These are phyloP conservation scores for Macropodus opercularis DNA, from an alignment of 2,797 vertebrate species.

Conservation along the genomic window DNA sequence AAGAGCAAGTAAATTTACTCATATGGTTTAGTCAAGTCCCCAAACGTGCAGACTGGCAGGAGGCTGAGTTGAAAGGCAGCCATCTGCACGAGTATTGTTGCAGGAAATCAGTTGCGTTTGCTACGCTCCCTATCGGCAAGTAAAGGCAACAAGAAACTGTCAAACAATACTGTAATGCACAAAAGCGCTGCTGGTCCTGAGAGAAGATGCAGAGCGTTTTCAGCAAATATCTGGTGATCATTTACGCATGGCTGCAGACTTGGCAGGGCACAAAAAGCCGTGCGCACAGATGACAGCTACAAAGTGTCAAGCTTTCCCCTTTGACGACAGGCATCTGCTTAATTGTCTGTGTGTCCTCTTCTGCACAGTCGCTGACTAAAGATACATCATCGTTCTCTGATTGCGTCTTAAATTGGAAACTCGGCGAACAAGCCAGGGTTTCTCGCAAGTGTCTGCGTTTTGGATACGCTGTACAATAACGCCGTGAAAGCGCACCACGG, in stretches of 20 bases:
- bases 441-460: slow-evolving; percentile 21
- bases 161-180: slow-evolving; percentile 39
- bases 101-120: slow-evolving; percentile 64
- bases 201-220: slow-evolving; percentile 42
- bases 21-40: slow-evolving; percentile 35
- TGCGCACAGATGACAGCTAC: slow-evolving; percentile 33
- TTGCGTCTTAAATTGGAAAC: slow-evolving; percentile 30
- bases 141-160: slow-evolving; percentile 52
- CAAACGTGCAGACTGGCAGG: slow-evolving; percentile 53
- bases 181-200: slow-evolving; percentile 42
- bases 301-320: slow-evolving; percentile 21
- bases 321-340: slow-evolving; percentile 8
- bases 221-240: slow-evolving; percentile 39
- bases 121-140: slow-evolving; percentile 85
- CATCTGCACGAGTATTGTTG: slow-evolving; percentile 57
- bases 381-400: slow-evolving; percentile 44
- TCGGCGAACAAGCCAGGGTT: slow-evolving; percentile 10
- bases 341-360: slow-evolving; percentile 12
- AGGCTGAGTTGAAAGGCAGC: slow-evolving; percentile 66
- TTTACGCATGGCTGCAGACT: slow-evolving; percentile 59
- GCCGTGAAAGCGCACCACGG: slow-evolving; percentile 15
- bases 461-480: slow-evolving; percentile 14
- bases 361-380: slow-evolving; percentile 31
- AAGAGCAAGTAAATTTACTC: slow-evolving; percentile 39
- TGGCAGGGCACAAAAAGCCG: slow-evolving; percentile 12